These are phyloP conservation scores for Pyrocephalus nanus DNA, from an alignment of 2,797 vertebrate genomes.

Conservation along the genomic window DNA sequence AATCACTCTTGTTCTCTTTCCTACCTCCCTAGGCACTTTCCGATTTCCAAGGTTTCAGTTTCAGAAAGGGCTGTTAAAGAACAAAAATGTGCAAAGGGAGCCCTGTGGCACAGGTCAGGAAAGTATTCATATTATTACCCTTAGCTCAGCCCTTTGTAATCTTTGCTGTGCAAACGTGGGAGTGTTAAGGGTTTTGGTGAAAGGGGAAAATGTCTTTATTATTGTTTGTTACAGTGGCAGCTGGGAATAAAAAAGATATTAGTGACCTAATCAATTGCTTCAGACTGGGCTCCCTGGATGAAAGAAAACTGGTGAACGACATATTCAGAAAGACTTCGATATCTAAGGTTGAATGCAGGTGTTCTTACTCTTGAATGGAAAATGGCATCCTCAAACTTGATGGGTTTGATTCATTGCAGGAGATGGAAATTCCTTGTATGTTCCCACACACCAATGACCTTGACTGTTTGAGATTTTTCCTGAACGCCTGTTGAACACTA, in stretches of 20 bases:
- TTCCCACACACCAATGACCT: not conserved
- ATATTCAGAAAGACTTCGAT: not conserved
- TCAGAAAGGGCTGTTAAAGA: not conserved
- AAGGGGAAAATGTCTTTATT: not conserved
- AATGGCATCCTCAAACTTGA: not conserved
- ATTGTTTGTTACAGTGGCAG: not conserved
- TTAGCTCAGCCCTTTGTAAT: not conserved
- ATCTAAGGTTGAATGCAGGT: not conserved
- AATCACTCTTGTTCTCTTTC: not conserved
- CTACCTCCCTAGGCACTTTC: not conserved
- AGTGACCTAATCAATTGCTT: not conserved
- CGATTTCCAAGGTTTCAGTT: not conserved
- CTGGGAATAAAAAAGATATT: not conserved
- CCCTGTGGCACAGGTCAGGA: not conserved
- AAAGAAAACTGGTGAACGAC: not conserved
- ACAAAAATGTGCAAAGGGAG: not conserved
- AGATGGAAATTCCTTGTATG: constrained; percentile 13
- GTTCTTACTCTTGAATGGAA: not conserved
- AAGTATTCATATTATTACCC: not conserved
- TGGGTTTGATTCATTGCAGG: not conserved
- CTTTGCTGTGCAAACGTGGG: not conserved
- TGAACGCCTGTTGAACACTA: constrained; percentile 13
- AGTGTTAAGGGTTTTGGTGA: not conserved
- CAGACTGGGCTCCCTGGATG: not conserved
- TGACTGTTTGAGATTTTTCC: not conserved